phyloP scores from a whole-genome alignment of 1,140 invertebrate genomes.

The Lasioglossum baleicum region DNA sequence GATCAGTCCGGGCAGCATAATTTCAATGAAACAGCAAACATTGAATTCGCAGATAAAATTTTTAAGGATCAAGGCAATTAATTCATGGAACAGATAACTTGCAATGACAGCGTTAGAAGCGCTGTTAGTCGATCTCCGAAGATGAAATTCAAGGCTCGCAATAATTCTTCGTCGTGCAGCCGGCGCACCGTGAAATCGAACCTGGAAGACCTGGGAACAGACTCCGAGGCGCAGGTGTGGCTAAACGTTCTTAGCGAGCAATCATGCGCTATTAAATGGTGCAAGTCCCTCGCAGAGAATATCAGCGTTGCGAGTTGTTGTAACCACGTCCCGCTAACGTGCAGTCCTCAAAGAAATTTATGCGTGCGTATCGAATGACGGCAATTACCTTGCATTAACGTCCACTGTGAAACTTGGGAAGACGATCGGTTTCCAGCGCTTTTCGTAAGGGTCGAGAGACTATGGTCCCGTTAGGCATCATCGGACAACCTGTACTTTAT shows the following conservation, averaged over 20 bases:
- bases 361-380: constrained; percentile 35
- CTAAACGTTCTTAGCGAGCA: constrained; percentile 56
- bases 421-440: neutral
- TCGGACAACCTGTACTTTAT: neutral
- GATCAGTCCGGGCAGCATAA: too few species aligned
- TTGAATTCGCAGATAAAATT: too few species aligned
- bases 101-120: neutral
- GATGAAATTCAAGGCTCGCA: constrained; percentile 23
- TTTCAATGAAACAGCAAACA: too few species aligned
- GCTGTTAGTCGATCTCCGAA: too few species aligned
- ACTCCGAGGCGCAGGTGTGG: constrained; percentile 51
- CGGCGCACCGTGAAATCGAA: constrained; percentile 49
- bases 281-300: constrained; percentile 25
- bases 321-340: constrained; percentile 33
- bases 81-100: neutral
- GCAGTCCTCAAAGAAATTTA: constrained; percentile 35
- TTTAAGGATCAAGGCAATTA: too few species aligned
- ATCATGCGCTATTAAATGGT: constrained; percentile 62
- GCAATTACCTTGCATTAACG: constrained; percentile 27
- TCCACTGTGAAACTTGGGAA: neutral
- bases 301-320: constrained; percentile 13
- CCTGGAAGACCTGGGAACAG: constrained; percentile 43
- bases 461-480: neutral
- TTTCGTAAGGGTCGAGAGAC: neutral
- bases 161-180: constrained; percentile 19